Conservation (phyloP, 1,140 invertebrate genomes). For the Gryon sp. region DNA sequence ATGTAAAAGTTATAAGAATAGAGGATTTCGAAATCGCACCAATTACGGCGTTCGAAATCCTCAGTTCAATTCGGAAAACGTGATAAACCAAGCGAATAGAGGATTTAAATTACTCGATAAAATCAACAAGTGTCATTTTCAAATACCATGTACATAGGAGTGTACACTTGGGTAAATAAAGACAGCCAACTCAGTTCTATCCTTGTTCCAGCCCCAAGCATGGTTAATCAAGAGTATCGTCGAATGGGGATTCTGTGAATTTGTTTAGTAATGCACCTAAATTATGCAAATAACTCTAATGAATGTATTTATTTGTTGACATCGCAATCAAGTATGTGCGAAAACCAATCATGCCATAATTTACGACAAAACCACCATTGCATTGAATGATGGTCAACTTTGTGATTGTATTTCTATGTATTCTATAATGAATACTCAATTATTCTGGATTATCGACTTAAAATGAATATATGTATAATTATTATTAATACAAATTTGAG, state of each 20-base stretch:
- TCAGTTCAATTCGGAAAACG: slow-evolving; percentile 14
- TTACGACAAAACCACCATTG: background rate
- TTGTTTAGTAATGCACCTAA: slow-evolving; percentile 7
- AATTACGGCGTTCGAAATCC: background rate
- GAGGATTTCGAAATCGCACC: slow-evolving; percentile 1
- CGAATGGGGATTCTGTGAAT: slow-evolving; percentile 2
- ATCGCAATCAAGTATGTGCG: background rate
- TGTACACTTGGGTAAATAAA: slow-evolving; percentile 25
- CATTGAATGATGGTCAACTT: too few species aligned
- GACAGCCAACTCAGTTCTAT: background rate
- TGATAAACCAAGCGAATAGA: slow-evolving; percentile 9
- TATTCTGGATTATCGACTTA: too few species aligned
- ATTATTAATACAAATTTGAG: too few species aligned
- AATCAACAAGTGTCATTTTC: slow-evolving; percentile 61
- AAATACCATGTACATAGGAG: slow-evolving; percentile 25
- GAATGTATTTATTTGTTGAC: slow-evolving; percentile 38
- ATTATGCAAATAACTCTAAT: slow-evolving; percentile 33
- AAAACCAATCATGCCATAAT: slow-evolving; percentile 3
- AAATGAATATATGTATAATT: too few species aligned
- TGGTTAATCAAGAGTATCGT: slow-evolving; percentile 7
- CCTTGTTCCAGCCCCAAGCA: slow-evolving; percentile 1
- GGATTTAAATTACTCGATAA: slow-evolving; percentile 55
- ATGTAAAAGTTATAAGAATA: too few species aligned
- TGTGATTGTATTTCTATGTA: too few species aligned
- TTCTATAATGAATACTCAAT: too few species aligned